Conservation (phyloP, 2,113 vertebrate species). For the Rousettus leschenaultii region DNA sequence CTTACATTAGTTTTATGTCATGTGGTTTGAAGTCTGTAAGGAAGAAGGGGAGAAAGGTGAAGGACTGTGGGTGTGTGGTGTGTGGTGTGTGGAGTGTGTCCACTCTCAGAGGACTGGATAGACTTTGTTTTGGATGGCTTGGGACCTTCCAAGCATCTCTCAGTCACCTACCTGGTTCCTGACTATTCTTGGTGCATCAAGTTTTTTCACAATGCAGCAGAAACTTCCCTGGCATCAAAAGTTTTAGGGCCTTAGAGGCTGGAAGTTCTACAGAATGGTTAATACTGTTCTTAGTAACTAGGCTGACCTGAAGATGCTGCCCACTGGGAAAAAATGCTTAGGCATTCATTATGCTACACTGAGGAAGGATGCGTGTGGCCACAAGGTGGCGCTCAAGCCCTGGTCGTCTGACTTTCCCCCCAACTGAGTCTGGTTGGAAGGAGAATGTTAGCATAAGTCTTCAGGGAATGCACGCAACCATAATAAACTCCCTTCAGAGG, state of each 20-base stretch:
- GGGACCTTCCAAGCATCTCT: not conserved
- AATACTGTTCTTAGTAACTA: not conserved
- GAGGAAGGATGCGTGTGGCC: not conserved
- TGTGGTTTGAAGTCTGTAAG: not conserved
- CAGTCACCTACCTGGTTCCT: not conserved
- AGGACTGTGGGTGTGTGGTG: not conserved
- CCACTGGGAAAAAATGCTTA: not conserved
- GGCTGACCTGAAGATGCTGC: not conserved
- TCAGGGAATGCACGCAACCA: not conserved
- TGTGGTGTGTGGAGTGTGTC: not conserved
- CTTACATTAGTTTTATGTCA: not conserved
- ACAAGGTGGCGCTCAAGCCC: constrained; percentile 56
- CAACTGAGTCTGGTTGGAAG: too few species aligned
- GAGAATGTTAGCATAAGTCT: not conserved
- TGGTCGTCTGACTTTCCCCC: not conserved
- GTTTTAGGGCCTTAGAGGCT: not conserved
- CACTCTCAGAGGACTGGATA: not conserved
- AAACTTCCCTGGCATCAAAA: not conserved
- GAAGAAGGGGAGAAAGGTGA: not conserved
- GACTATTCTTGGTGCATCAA: not conserved
- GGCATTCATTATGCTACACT: too few species aligned
- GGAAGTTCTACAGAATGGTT: not conserved
- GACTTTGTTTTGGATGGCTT: not conserved
- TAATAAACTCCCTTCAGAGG: not conserved
- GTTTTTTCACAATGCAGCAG: not conserved